Percentiles rank a stretch among this genome's conserved stretches.
Evolutionary conservation across 1,140 invertebrate genomes (phyloP).

Genomic region (Phymorhynchus buccinoides): DNA sequence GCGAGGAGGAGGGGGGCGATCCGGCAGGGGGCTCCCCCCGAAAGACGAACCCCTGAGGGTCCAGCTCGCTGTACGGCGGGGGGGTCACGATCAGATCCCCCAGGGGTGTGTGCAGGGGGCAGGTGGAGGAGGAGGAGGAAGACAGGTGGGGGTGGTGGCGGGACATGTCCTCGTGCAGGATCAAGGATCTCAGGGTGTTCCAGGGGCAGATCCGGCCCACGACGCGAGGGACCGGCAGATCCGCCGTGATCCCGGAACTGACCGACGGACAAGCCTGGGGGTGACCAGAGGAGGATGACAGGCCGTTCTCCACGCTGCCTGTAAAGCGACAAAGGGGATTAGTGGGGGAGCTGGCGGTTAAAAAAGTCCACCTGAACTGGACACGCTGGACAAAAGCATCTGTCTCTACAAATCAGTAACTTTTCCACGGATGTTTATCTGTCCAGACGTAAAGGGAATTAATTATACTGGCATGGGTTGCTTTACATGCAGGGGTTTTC

Average conservation of each 20-base stretch:
- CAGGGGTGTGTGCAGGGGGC: background rate
- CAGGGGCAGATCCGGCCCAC: background rate
- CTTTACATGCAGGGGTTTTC: too few relatives aligned
- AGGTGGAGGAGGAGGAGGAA: background rate
- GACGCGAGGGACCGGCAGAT: background rate
- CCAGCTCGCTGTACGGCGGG: conserved; percentile 9
- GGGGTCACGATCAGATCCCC: background rate
- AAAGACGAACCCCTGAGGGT: background rate
- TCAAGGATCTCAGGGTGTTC: background rate
- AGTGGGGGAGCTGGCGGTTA: too few relatives aligned
- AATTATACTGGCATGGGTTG: too few relatives aligned
- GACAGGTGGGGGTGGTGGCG: too few relatives aligned
- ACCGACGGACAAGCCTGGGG: background rate
- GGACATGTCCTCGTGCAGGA: background rate
- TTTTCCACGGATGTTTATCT: too few relatives aligned
- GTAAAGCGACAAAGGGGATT: too few relatives aligned
- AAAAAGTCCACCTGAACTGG: too few relatives aligned
- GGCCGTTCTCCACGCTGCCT: background rate
- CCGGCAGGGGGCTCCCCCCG: background rate
- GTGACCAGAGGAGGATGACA: background rate
- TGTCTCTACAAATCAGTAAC: too few relatives aligned
- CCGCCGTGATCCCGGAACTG: background rate
- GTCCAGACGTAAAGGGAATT: too few relatives aligned
- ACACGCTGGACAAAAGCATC: too few relatives aligned
- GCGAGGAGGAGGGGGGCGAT: background rate